Percentiles rank a stretch among this genome's conserved stretches.
Evolutionary conservation across 2,797 vertebrate genomes (phyloP).

Genomic region (Danio albolineatus): DNA sequence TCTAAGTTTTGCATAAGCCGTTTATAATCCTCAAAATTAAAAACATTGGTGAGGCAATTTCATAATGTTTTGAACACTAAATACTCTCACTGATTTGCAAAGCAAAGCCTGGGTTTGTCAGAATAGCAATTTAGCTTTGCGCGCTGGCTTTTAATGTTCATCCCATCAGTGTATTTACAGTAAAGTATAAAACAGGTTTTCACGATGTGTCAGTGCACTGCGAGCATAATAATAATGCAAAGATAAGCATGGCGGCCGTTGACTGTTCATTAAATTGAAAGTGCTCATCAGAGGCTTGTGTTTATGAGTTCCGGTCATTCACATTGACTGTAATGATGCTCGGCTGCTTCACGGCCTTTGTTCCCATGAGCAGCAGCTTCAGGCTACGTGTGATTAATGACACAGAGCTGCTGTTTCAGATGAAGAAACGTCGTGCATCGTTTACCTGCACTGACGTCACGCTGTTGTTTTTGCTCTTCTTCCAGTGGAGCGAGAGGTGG

Average conservation of each 20-base stretch:
- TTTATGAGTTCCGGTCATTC: background rate
- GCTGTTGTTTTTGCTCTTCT: slow-evolving; percentile 63
- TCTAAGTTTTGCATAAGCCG: background rate
- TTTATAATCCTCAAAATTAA: background rate
- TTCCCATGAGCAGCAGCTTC: slow-evolving; percentile 32
- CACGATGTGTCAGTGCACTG: background rate
- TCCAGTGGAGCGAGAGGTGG: slow-evolving; percentile 91
- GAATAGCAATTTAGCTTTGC: background rate
- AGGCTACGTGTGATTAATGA: slow-evolving; percentile 51
- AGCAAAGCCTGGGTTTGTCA: background rate
- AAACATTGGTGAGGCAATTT: background rate
- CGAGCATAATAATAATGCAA: background rate
- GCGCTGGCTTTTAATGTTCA: background rate
- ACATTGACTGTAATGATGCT: slow-evolving; percentile 34
- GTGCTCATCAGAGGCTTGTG: background rate
- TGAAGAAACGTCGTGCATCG: slow-evolving; percentile 20
- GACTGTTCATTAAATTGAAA: slow-evolving; percentile 27
- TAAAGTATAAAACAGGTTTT: background rate
- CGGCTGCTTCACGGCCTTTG: slow-evolving; percentile 31
- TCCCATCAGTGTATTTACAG: background rate
- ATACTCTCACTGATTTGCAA: background rate
- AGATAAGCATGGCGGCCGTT: slow-evolving; percentile 10
- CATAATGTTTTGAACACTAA: background rate
- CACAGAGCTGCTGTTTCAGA: slow-evolving; percentile 12
- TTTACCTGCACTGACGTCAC: slow-evolving; percentile 19